Evolutionary conservation across 2,888 invertebrate genomes (phyloP), one percentile per base, ranked within the genome.

Genomic region (Drosophila anomalata): DNA sequence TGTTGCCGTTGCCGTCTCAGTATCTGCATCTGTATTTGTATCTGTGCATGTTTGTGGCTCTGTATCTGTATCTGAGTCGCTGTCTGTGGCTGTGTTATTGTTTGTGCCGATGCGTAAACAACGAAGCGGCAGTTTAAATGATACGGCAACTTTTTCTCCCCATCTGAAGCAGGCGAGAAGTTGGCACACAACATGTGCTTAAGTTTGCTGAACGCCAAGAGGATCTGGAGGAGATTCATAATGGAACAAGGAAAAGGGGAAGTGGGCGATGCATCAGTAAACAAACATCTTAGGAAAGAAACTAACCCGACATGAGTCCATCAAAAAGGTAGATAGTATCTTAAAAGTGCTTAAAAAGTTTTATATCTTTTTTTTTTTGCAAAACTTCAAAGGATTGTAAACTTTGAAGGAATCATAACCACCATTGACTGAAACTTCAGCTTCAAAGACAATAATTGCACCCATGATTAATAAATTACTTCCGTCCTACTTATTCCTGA

Each of bases 61-160:
- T 52, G 36, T 22, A 42, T 76, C 46, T 47, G 56, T 48, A 57
- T 57, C 26, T 57, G 42, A 41, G 56, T 24, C 66, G 62, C 51
- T 63, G 59, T 42, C 54, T 60, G 68, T 46, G 41, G 20, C 47
- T 57, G 33, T 81, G 58, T 53, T 83, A 51, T 67, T 75, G 68
- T 67, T 77, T 77, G 66, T 81, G 68, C 69, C 66, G 81, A 84
- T 83, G 82, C 87, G 81, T 87, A 83, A 80, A 83, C 85, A 87
- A 75, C 78, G 81, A 48, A 73, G 84, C 87, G 73, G 73, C 82
- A 76, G 71, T 69, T 80, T 79, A 76, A 82, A 82, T 87, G 85
- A 83, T 84, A 84, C 85, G 84, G 85, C 84, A 83, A 78, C 79
- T 85, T 75, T 81, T 85, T 66, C 59, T 60, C 66, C 48, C 48